Evolutionary conservation across 1,140 invertebrate species (phyloP), one percentile per base, ranked within the genome.

Genomic region (Caenorhabditis briggsae): DNA sequence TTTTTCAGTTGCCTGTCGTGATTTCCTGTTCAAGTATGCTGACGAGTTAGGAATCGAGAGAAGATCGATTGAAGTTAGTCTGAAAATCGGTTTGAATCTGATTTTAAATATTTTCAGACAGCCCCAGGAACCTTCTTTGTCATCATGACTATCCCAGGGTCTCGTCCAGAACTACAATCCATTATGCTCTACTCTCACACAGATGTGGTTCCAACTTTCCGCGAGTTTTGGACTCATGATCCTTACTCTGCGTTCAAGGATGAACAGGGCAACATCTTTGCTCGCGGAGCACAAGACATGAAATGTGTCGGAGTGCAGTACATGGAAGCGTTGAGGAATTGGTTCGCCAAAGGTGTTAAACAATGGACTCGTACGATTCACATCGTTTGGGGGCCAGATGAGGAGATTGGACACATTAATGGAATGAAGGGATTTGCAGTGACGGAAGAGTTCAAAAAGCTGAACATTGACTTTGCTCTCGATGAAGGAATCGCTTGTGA

Each of bases 191-290:
- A 97, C 92, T 97, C 96, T 16, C 97, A 98, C 90, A 97, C 96
- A 94, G 97, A 98, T 93, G 96, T 98, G 33, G 97, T 98, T 5
- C 96, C 97, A 6, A 96, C 97, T 0, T 96, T 95, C 92, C 94
- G 94, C 88, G 94, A 96, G 46, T 94, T 95, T 90, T 97, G 96
- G 96, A 96, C 94, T 2, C 94, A 95, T 93, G 95, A 95, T 53
- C 96, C 96, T 53, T 97, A 96, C 92, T 94, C 93, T 88, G 96
- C 95, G 0, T 93, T 95, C 59, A 95, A 96, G 90, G 95, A 96
- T 91, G 94, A 95, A 16, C 93, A 95, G 85, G 96, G 96, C 12
- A 95, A 96, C 89, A 96, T 97, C 86, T 96, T 95, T 93, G 96
- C 95, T 1, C 94, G 96, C 70, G 96, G 96, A 61, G 94, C 95